Evolutionary conservation across 2,888 invertebrate species (phyloP).

Genomic region (Graphium colonna): DNA sequence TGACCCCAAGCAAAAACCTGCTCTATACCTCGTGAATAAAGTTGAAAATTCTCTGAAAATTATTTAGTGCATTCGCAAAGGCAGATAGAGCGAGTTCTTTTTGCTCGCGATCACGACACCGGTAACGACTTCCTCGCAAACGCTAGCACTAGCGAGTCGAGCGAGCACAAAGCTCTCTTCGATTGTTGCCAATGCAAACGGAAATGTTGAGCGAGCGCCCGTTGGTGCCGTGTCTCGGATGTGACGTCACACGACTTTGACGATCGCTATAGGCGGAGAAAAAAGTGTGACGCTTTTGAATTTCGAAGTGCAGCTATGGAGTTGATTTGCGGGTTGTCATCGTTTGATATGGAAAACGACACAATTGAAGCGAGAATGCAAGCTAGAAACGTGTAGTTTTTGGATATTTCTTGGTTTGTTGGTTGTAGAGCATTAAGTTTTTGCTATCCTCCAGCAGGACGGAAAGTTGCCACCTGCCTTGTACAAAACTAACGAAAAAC

Average conservation of each 20-base stretch:
- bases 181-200: constrained; percentile 62
- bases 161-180: constrained; percentile 45
- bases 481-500: no score
- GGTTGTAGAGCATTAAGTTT: no score
- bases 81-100: constrained; percentile 46
- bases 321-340: no score
- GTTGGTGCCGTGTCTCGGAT: constrained; percentile 15
- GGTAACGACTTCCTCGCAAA: constrained; percentile 64
- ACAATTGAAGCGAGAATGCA: no score
- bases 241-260: constrained; percentile 38
- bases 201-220: constrained; percentile 54
- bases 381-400: no score
- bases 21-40: constrained; percentile 26
- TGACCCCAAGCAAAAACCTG: constrained; percentile 26
- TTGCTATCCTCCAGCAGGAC: no score
- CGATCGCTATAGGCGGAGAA: constrained; percentile 32
- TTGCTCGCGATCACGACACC: constrained; percentile 49
- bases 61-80: constrained; percentile 47
- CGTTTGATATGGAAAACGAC: no score
- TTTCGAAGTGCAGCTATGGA: not conserved
- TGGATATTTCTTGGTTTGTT: no score
- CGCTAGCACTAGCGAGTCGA: constrained; percentile 41
- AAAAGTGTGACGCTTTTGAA: constrained; percentile 9
- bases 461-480: no score
- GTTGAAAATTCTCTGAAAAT: constrained; percentile 24